Percentiles rank a stretch among this genome's conserved stretches.
Conservation (phyloP, 2,888 invertebrate genomes). For the Oscheius sp. region DNA sequence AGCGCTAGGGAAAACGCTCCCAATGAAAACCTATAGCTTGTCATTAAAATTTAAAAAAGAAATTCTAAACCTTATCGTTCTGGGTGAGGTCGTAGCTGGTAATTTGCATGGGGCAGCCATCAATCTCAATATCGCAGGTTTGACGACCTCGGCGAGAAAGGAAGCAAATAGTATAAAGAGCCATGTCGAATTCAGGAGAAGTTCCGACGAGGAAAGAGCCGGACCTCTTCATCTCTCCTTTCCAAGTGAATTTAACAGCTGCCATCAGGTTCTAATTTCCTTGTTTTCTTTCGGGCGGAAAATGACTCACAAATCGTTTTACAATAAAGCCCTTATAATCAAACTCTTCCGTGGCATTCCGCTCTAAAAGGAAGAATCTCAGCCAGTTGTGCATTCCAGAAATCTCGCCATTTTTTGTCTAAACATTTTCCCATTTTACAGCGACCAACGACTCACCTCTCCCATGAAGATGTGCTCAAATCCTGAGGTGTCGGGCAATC, state of each 20-base stretch:
- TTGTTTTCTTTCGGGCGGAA: neutral
- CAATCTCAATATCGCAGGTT: constrained; percentile 68
- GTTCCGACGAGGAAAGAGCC: constrained; percentile 67
- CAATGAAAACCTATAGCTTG: constrained; percentile 57
- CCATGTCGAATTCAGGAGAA: constrained; percentile 89
- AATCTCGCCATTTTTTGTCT: constrained; percentile 79
- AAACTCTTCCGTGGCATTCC: constrained; percentile 73
- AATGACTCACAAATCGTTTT: constrained; percentile 61
- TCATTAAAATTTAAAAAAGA: neutral
- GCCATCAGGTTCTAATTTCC: constrained; percentile 62
- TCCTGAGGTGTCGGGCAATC: constrained; percentile 83
- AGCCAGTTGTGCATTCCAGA: constrained; percentile 87
- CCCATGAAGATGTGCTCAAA: constrained; percentile 92
- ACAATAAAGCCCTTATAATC: constrained; percentile 68
- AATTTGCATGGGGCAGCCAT: constrained; percentile 66
- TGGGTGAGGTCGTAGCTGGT: constrained; percentile 65
- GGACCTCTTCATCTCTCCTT: constrained; percentile 51
- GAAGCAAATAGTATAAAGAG: constrained; percentile 87
- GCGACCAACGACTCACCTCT: constrained; percentile 76
- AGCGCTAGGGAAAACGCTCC: constrained; percentile 63
- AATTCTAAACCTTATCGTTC: constrained; percentile 54
- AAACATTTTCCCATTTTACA: neutral
- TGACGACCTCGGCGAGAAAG: constrained; percentile 80
- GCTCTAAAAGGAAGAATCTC: constrained; percentile 79
- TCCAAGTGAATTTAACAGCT: constrained; percentile 60